Evolutionary conservation across 2,113 vertebrate species (phyloP).

Genomic region (Catharus minimus): DNA sequence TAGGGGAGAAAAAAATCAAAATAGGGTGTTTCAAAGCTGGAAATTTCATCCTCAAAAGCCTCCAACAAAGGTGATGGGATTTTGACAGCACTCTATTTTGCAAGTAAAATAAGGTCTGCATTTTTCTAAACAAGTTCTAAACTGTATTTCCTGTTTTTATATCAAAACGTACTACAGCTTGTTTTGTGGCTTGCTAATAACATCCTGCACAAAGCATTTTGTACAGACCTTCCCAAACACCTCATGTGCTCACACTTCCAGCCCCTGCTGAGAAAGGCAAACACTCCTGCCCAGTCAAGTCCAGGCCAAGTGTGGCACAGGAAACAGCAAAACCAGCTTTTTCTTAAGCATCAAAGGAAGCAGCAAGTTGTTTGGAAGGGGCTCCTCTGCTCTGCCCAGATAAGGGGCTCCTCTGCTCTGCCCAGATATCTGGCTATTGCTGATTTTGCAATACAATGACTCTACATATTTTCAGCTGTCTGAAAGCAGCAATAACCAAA

Average conservation of each 20-base stretch:
- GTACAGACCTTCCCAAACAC: neutral
- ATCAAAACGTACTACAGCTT: neutral
- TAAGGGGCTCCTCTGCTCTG: neutral
- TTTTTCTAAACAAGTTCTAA: slow-evolving; percentile 19
- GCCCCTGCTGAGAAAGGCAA: neutral
- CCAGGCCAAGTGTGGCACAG: neutral
- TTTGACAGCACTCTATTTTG: slow-evolving; percentile 28
- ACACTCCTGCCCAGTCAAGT: neutral
- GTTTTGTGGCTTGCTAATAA: neutral
- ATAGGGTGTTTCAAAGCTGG: neutral
- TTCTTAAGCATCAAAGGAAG: neutral
- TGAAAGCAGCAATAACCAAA: neutral
- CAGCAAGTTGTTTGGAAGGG: neutral
- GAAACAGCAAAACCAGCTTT: neutral
- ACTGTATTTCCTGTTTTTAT: neutral
- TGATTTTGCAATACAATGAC: neutral
- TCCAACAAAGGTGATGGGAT: neutral
- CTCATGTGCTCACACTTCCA: neutral
- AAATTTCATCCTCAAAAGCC: neutral
- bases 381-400: neutral
- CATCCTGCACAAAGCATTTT: neutral
- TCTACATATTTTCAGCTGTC: neutral
- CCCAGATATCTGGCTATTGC: neutral
- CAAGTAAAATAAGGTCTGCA: neutral
- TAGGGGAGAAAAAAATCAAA: neutral